Conservation (phyloP, 1,140 invertebrate genomes). For the Drosophila bipectinata region DNA sequence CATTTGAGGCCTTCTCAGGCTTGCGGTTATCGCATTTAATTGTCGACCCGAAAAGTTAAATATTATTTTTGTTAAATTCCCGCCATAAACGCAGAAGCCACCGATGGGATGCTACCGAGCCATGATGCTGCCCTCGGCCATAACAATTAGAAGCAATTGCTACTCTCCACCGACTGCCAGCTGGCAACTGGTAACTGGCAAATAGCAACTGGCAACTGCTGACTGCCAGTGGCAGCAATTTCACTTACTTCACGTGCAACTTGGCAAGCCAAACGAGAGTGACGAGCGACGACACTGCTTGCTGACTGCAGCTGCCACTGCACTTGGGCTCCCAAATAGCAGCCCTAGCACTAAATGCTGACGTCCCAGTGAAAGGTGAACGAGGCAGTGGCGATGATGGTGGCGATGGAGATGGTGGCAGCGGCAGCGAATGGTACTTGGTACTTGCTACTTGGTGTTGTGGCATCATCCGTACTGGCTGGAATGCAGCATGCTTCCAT, state of each 20-base stretch:
- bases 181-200: slow-evolving; percentile 37
- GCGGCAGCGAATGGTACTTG: not conserved
- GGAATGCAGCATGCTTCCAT: slow-evolving; percentile 16
- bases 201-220: slow-evolving; percentile 15
- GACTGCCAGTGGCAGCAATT: slow-evolving; percentile 43
- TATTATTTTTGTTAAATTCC: slow-evolving; percentile 42
- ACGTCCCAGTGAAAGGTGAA: slow-evolving; percentile 29
- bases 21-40: slow-evolving; percentile 66
- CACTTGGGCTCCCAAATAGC: slow-evolving; percentile 54
- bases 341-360: slow-evolving; percentile 32
- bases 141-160: slow-evolving; percentile 80
- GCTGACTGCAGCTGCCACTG: slow-evolving; percentile 51
- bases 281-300: slow-evolving; percentile 46
- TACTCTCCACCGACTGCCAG: slow-evolving; percentile 54
- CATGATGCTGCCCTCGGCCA: slow-evolving; percentile 49
- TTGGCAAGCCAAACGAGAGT: slow-evolving; percentile 25
- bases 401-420: no score
- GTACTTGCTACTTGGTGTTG: slow-evolving; percentile 11
- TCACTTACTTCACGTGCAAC: slow-evolving; percentile 58
- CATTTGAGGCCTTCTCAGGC: slow-evolving; percentile 10
- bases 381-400: not conserved
- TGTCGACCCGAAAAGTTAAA: slow-evolving; percentile 59
- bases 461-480: slow-evolving; percentile 2
- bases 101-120: slow-evolving; percentile 18
- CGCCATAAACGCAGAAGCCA: slow-evolving; percentile 30